These are phyloP conservation scores for Eupithecia inturbata DNA, from an alignment of 2,888 invertebrate genomes.

Conservation along the genomic window DNA sequence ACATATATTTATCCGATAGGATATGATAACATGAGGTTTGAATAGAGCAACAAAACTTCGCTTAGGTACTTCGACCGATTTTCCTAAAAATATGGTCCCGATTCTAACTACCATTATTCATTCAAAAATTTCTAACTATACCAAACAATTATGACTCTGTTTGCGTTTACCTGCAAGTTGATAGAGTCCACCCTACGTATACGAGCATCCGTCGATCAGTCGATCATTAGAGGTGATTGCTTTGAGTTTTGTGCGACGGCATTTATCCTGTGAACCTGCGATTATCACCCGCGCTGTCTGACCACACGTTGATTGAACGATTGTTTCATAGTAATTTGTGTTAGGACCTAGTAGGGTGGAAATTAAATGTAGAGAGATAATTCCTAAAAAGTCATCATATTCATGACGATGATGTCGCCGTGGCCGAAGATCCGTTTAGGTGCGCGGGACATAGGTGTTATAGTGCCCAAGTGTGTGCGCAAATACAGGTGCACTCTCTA, in stretches of 20 bases:
- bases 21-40: too few species aligned
- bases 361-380: neutral
- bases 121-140: neutral
- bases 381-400: neutral
- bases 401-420: too few species aligned
- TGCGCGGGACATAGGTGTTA: too few species aligned
- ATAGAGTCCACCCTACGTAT: neutral
- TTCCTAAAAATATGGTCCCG: neutral
- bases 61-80: too few species aligned
- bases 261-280: constrained; percentile 54
- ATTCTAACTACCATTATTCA: neutral
- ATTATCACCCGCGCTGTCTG: constrained; percentile 49
- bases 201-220: constrained; percentile 34
- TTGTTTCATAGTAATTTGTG: constrained; percentile 60
- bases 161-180: neutral
- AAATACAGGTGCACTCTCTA: too few species aligned
- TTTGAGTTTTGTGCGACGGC: constrained; percentile 59
- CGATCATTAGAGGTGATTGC: constrained; percentile 76
- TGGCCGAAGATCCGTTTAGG: too few species aligned
- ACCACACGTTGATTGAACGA: constrained; percentile 78
- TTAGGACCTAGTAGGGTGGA: neutral
- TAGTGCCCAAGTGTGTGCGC: too few species aligned
- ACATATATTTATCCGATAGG: neutral
- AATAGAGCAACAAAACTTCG: neutral
- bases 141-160: neutral